Evolutionary conservation across 2,797 vertebrate genomes (phyloP), one percentile per base, ranked within the genome.

Genomic region (Halcyon chelicuti): DNA sequence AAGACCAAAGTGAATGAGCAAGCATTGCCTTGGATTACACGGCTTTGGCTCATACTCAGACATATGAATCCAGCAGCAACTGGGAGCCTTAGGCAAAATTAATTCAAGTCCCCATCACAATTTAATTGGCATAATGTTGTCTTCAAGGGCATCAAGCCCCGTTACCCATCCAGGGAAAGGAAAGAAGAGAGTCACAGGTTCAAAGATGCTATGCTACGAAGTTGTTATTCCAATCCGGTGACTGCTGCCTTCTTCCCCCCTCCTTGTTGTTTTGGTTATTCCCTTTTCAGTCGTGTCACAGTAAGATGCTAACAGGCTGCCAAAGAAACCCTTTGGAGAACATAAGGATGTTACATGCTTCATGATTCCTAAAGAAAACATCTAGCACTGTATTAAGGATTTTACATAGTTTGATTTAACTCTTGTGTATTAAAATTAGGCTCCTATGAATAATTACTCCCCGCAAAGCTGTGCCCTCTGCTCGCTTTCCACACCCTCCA

Each of bases 271-370:
- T 84, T 91, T 84, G 74, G 83, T 88, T 92, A 68, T 90, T 91
- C 72, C 74, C 40, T 89, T 67, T 91, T 57, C 82, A 93, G 79
- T 83, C 52, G 7, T 4, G 68, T 88, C 92, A 65, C 71, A 75
- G 55, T 8, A 22, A 90, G 82, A 93, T 9, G 51, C 75, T 78
- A 91, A 93, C 88, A 90, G 84, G 81, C 90, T 91, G 91, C 86
- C 95, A 90, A 83, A 91, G 39, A 86, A 95, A 88, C 66, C 63
- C 79, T 90, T 75, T 33, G 90, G 85, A 96, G 86, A 96, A 88
- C 76, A 94, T 93, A 93, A 93, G 86, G 91, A 94, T 1, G 61
- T 82, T 94, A 91, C 76, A 89, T 89, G 94, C 92, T 91, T 93
- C 4, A 3, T 74, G 86, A 84, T 82, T 95, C 84, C 93, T 93